Percentiles rank a stretch among this genome's conserved stretches.
Evolutionary conservation across 2,888 invertebrate species (phyloP).

Genomic region (Gastracanthus pulcherrimus): DNA sequence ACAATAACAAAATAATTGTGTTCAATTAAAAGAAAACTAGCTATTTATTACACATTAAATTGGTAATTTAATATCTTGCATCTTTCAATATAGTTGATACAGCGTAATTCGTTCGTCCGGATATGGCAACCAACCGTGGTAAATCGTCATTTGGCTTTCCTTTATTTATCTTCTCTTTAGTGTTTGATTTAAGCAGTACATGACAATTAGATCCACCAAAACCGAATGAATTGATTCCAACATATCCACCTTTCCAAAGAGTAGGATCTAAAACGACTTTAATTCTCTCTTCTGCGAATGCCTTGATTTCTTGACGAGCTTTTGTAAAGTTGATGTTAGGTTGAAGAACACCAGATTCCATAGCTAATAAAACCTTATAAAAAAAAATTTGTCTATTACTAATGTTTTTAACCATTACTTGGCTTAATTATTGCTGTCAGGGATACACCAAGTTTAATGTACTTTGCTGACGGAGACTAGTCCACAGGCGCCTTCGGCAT

Average conservation of each 20-base stretch:
- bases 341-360: constrained; percentile 88
- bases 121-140: constrained; percentile 85
- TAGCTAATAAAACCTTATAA: constrained; percentile 84
- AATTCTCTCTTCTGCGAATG: constrained; percentile 81
- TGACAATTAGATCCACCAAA: constrained; percentile 94
- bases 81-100: constrained; percentile 83
- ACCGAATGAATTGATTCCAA: constrained; percentile 95
- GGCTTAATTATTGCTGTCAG: too few relatives aligned
- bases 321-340: constrained; percentile 89
- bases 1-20: neutral
- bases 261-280: constrained; percentile 86
- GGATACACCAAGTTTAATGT: too few relatives aligned
- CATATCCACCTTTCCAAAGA: constrained; percentile 84
- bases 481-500: constrained; percentile 92
- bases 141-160: constrained; percentile 82
- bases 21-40: too few relatives aligned
- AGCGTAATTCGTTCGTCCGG: constrained; percentile 89
- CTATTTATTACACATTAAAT: too few relatives aligned
- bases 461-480: constrained; percentile 90
- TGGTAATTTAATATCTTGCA: constrained; percentile 72
- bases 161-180: constrained; percentile 81
- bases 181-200: constrained; percentile 82
- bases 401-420: too few relatives aligned
- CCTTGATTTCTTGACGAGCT: constrained; percentile 81
- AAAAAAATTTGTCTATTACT: too few relatives aligned